These are phyloP conservation scores for Coendou prehensilis DNA, from an alignment of 2,797 vertebrate genomes.

Conservation along the genomic window DNA sequence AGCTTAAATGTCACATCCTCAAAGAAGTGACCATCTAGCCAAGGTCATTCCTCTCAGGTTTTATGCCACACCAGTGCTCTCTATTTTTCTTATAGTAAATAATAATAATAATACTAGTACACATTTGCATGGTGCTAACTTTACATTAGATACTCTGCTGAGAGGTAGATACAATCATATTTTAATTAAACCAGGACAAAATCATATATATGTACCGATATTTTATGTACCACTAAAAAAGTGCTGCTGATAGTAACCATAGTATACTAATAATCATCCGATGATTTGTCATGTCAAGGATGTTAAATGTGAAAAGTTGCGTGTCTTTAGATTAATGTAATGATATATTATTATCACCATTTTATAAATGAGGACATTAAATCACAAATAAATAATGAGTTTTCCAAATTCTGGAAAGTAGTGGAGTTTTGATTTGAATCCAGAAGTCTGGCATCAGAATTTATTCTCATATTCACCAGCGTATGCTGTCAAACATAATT, in stretches of 20 bases:
- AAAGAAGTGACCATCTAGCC: background rate
- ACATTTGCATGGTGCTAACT: background rate
- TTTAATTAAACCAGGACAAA: background rate
- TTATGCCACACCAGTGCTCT: background rate
- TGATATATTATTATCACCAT: background rate
- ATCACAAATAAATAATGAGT: background rate
- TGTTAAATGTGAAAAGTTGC: constrained; percentile 1
- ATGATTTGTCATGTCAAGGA: background rate
- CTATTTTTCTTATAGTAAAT: background rate
- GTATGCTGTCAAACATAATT: background rate
- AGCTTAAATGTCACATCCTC: background rate
- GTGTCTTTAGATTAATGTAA: background rate
- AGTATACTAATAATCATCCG: background rate
- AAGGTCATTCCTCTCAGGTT: background rate
- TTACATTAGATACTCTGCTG: background rate
- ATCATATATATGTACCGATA: background rate
- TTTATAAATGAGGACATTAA: constrained; percentile 11
- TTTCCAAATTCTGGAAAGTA: background rate
- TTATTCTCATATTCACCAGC: background rate
- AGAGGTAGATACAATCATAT: background rate
- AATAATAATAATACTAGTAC: background rate
- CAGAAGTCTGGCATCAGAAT: background rate
- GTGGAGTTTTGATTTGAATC: background rate
- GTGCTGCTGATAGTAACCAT: background rate
- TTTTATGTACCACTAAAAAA: background rate